These are phyloP conservation scores for Melanerpes formicivorus DNA, from an alignment of 2,113 vertebrate genomes.

Conservation along the genomic window DNA sequence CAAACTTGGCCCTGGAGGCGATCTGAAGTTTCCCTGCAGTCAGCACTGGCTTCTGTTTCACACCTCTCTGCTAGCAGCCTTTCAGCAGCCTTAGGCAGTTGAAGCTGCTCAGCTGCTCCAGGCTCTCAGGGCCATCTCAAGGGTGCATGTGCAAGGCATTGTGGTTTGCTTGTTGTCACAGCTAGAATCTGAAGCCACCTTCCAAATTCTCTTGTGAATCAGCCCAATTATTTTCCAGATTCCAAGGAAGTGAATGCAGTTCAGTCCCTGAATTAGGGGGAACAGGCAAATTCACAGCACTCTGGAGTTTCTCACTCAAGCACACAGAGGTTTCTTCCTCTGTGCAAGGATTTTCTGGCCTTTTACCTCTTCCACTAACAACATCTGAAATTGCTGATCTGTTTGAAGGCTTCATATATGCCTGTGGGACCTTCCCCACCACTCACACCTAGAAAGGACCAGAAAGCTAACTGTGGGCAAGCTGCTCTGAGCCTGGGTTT, in stretches of 20 bases:
- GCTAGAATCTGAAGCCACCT: neutral
- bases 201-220: neutral
- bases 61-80: neutral
- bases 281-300: neutral
- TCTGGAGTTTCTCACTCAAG: neutral
- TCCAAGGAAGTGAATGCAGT: neutral
- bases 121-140: neutral
- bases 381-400: neutral
- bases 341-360: neutral
- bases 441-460: neutral
- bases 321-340: neutral
- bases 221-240: neutral
- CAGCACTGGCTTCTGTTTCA: neutral
- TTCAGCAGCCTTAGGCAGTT: neutral
- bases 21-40: neutral
- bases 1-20: neutral
- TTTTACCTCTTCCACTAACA: neutral
- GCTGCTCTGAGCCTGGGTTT: neutral
- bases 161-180: slow-evolving; percentile 6
- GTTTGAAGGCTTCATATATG: neutral
- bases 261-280: neutral
- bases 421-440: neutral
- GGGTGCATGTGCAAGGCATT: slow-evolving; percentile 1
- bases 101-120: neutral
- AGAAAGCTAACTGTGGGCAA: neutral